These are phyloP conservation scores for Pemphigus obesinymphae DNA, from an alignment of 1,140 invertebrate species.

Conservation along the genomic window DNA sequence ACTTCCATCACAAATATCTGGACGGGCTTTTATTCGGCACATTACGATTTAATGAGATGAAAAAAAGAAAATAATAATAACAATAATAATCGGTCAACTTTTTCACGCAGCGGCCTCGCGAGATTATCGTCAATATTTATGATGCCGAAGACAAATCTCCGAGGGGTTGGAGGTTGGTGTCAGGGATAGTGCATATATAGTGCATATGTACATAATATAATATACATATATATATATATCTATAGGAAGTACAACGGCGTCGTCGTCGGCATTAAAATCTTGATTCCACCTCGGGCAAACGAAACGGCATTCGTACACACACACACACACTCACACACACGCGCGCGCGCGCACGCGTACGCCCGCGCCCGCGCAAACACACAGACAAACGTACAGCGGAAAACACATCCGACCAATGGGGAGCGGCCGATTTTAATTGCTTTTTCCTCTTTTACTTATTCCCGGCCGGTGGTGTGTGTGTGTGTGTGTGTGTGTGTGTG, in stretches of 20 bases:
- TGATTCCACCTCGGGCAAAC: constrained; percentile 17
- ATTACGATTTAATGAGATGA: too few relatives aligned
- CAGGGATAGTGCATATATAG: too few relatives aligned
- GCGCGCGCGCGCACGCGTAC: too few relatives aligned
- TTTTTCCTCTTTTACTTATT: constrained; percentile 40
- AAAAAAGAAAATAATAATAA: too few relatives aligned
- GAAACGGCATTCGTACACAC: constrained; percentile 2
- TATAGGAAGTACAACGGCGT: neutral
- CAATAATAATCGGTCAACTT: too few relatives aligned
- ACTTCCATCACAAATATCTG: too few relatives aligned
- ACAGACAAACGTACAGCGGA: neutral
- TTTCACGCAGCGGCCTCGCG: too few relatives aligned
- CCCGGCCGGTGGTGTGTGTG: neutral
- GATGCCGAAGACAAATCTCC: neutral
- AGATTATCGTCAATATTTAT: too few relatives aligned
- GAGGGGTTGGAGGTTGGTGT: neutral
- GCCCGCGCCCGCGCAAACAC: neutral
- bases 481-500: neutral
- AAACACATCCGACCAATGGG: constrained; percentile 31
- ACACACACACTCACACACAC: neutral
- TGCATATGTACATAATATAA: too few relatives aligned
- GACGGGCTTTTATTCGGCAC: too few relatives aligned
- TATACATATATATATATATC: too few relatives aligned
- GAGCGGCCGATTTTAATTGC: constrained; percentile 36
- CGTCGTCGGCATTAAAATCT: constrained; percentile 15